A percentile compares a stretch with the other conserved stretches of the same genome.
Evolutionary conservation across 2,888 invertebrate genomes (phyloP).

Genomic region (Agrochola lychnidis): DNA sequence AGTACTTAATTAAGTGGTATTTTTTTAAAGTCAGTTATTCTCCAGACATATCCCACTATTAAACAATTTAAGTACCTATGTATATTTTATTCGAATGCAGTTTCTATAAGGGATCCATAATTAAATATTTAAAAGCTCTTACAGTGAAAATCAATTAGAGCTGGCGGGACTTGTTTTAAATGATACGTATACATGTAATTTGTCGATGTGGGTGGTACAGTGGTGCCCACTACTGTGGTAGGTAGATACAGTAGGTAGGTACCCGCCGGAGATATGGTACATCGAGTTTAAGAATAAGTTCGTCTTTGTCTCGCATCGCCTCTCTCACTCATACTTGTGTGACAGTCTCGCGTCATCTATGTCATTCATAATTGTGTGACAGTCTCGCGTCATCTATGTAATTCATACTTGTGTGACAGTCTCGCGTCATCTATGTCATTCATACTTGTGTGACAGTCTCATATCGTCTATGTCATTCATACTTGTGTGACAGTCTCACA

Average conservation of each 20-base stretch:
- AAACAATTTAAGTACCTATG: not conserved
- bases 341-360: not conserved
- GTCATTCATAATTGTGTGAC: not conserved
- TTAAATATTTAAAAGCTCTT: conserved; percentile 36
- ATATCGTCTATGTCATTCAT: no score
- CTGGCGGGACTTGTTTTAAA: conserved; percentile 27
- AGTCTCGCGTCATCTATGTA: not conserved
- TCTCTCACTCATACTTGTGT: not conserved
- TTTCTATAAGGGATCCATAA: not conserved
- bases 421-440: no score
- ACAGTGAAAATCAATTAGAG: conserved; percentile 40
- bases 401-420: no score
- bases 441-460: no score
- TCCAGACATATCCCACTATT: not conserved
- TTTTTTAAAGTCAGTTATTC: not conserved
- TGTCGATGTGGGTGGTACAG: conserved; percentile 37
- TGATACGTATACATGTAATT: conserved; percentile 11
- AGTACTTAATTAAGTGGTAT: not conserved
- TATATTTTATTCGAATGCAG: not conserved
- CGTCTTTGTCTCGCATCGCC: not conserved
- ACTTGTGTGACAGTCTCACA: no score
- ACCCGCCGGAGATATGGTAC: not conserved
- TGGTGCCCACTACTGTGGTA: conserved; percentile 1
- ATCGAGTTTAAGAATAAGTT: not conserved
- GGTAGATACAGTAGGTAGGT: not conserved